Evolutionary conservation across 2,888 invertebrate species (phyloP).

Genomic region (Gnatocerus cornutus): DNA sequence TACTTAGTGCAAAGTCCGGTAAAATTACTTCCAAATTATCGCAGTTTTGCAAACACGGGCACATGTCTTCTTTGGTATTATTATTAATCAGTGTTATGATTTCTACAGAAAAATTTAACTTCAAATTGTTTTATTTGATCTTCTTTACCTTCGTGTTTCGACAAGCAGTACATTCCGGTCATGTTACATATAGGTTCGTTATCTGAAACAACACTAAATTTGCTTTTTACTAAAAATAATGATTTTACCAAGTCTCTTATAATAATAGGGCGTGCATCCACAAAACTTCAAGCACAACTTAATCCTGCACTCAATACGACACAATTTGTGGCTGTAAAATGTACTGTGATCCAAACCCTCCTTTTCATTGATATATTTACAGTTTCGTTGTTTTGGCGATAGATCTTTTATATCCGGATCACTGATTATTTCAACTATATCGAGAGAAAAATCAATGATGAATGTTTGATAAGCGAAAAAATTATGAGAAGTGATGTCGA

Average conservation of each 20-base stretch:
- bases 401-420: constrained; percentile 48
- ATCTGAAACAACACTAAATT: constrained; percentile 50
- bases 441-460: background rate
- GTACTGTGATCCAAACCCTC: constrained; percentile 62
- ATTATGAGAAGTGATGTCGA: constrained; percentile 51
- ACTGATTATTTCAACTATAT: constrained; percentile 12
- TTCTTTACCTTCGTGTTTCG: constrained; percentile 61
- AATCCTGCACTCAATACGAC: constrained; percentile 67
- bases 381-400: constrained; percentile 62
- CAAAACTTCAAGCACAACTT: constrained; percentile 63
- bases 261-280: constrained; percentile 66
- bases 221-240: background rate
- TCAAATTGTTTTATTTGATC: too few relatives aligned
- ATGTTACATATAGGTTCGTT: constrained; percentile 63
- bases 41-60: constrained; percentile 52
- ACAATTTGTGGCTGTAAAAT: constrained; percentile 66
- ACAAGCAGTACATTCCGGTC: constrained; percentile 65
- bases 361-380: constrained; percentile 61
- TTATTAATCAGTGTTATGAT: constrained; percentile 13
- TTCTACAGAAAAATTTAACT: constrained; percentile 30
- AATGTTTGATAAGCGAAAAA: background rate
- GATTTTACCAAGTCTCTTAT: constrained; percentile 22
- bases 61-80: constrained; percentile 5
- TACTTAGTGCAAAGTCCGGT: background rate
- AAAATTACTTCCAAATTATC: constrained; percentile 29